Conservation (phyloP, 2,113 vertebrate species). For the Lepisosteus osseus region DNA sequence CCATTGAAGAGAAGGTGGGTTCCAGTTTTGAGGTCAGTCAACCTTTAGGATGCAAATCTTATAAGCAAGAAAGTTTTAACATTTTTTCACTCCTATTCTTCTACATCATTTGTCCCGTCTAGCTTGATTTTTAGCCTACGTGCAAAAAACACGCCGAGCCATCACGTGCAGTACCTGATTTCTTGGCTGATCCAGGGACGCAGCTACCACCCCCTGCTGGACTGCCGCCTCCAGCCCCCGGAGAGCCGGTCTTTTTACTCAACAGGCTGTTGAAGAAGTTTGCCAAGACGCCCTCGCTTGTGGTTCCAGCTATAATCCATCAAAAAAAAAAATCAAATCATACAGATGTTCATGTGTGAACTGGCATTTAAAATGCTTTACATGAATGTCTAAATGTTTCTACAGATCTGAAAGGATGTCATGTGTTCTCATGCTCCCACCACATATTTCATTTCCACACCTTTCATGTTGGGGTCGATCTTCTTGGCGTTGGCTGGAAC, state of each 20-base stretch:
- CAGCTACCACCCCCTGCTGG: slow-evolving; percentile 64
- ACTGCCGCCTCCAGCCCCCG: slow-evolving; percentile 68
- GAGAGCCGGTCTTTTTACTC: slow-evolving; percentile 93
- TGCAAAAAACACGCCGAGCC: slow-evolving; percentile 7
- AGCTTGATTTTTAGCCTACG: too few species aligned
- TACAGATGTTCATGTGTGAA: background rate
- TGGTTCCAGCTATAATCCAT: slow-evolving; percentile 78
- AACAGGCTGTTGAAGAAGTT: slow-evolving; percentile 98
- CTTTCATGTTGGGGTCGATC: slow-evolving; percentile 83
- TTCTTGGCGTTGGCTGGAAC: slow-evolving; percentile 82
- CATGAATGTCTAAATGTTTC: too few species aligned
- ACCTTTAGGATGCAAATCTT: too few species aligned
- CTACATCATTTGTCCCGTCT: too few species aligned
- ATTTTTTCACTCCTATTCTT: too few species aligned
- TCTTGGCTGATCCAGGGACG: slow-evolving; percentile 87
- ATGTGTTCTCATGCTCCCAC: background rate
- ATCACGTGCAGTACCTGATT: slow-evolving; percentile 73
- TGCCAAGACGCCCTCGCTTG: slow-evolving; percentile 94
- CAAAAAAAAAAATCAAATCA: slow-evolving; percentile 1
- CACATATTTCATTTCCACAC: slow-evolving; percentile 44
- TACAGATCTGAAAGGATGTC: too few species aligned
- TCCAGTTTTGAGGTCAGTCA: too few species aligned
- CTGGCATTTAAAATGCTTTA: background rate
- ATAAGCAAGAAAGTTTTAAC: too few species aligned
- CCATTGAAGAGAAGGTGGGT: too few species aligned